Conservation (phyloP, 2,797 vertebrate species). For the Anabas testudineus region DNA sequence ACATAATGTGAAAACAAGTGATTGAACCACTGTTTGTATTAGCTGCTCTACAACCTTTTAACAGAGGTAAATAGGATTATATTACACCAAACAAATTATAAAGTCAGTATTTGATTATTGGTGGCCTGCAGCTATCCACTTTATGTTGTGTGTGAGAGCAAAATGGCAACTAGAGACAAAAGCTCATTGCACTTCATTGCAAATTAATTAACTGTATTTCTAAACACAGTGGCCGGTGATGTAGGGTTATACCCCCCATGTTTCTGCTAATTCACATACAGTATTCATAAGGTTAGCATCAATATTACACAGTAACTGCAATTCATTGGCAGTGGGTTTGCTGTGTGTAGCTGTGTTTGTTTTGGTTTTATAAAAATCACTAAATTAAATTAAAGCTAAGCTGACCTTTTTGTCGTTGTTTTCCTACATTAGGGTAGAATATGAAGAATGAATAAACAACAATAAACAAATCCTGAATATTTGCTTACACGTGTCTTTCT, state of each 20-base stretch:
- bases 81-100: constrained; percentile 24
- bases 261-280: constrained; percentile 12
- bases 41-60: constrained; percentile 25
- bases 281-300: background rate
- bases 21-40: constrained; percentile 25
- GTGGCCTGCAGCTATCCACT: constrained; percentile 28
- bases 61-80: constrained; percentile 12
- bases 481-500: constrained; percentile 6
- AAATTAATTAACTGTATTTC: constrained; percentile 5
- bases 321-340: background rate
- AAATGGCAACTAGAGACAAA: constrained; percentile 29
- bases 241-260: background rate
- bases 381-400: constrained; percentile 1
- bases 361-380: background rate
- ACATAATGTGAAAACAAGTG: background rate
- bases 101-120: constrained; percentile 38
- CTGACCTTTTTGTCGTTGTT: background rate
- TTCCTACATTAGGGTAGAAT: background rate
- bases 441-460: background rate
- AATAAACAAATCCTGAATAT: background rate
- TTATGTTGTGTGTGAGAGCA: constrained; percentile 19
- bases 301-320: background rate
- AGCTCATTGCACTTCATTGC: constrained; percentile 13
- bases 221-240: constrained; percentile 12
- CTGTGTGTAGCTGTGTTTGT: background rate